These are phyloP conservation scores for Sthenelais limicola DNA, from an alignment of 2,888 invertebrate species.

Conservation along the genomic window DNA sequence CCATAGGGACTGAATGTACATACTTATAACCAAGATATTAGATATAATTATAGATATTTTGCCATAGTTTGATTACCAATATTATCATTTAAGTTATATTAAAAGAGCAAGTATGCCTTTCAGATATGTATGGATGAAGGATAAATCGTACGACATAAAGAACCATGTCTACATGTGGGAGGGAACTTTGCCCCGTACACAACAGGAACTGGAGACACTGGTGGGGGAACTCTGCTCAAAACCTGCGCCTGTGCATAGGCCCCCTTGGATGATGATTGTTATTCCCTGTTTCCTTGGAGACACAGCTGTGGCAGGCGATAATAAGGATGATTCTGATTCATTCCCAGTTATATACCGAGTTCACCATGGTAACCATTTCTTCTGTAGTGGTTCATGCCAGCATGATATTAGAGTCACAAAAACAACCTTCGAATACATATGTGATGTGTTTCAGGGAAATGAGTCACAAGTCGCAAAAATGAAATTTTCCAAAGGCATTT, in stretches of 20 bases:
- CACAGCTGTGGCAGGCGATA: background rate
- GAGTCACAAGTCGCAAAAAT: too few relatives aligned
- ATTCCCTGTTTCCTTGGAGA: slow-evolving; percentile 31
- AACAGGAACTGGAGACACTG: slow-evolving; percentile 38
- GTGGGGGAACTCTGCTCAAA: slow-evolving; percentile 45
- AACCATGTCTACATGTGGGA: slow-evolving; percentile 46
- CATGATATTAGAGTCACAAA: too few relatives aligned
- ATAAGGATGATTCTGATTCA: background rate
- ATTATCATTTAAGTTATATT: too few relatives aligned
- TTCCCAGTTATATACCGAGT: slow-evolving; percentile 31
- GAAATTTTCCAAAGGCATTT: too few relatives aligned
- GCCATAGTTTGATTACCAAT: background rate
- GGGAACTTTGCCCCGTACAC: slow-evolving; percentile 2
- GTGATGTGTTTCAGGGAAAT: too few relatives aligned
- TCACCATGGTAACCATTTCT: slow-evolving; percentile 33
- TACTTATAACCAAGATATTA: background rate
- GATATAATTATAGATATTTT: background rate
- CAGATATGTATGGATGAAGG: slow-evolving; percentile 50
- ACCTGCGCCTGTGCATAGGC: slow-evolving; percentile 31
- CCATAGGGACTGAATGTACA: background rate
- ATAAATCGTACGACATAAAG: slow-evolving; percentile 45
- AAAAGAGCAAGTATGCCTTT: too few relatives aligned
- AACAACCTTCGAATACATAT: too few relatives aligned
- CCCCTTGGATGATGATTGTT: slow-evolving; percentile 48
- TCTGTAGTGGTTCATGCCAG: too few relatives aligned